Base-by-base conservation (phyloP, 2,113 vertebrate genomes). In the Thryonomys swinderianus region DNA sequence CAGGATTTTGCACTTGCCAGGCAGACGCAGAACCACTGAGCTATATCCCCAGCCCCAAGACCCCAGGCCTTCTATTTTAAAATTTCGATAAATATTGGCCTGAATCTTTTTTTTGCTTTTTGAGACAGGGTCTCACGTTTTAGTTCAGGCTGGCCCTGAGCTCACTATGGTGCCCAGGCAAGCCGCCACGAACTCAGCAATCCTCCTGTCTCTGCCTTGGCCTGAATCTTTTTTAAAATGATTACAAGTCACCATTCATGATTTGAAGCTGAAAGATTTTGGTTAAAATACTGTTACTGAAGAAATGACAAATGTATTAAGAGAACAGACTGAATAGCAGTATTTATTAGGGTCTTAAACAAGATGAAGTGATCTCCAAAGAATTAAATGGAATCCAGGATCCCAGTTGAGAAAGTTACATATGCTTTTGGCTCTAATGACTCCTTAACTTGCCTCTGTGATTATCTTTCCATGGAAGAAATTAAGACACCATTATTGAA, bases 181-280 rank as follows among this genome's bases (percentile, higher is more conserved):
- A n/a, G n/a, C n/a, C n/a, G n/a, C n/a, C n/a, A n/a, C n/a, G n/a
- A n/a, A n/a, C n/a, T n/a, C n/a, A n/a, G n/a, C n/a, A n/a, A n/a
- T n/a, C n/a, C n/a, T n/a, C n/a, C n/a, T n/a, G n/a, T n/a, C n/a
- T n/a, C n/a, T n/a, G n/a, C n/a, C n/a, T 42, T 40, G 45, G 59
- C 66, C 80, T 27, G 25, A 61, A 74, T 90, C 30, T 16, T 95
- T 30, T 3, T 81, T 71, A 85, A 51, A 92, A 82, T 69, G 27
- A 78, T 55, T 13, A 14, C n/a, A 93, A 84, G 20, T 30, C 42
- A 79, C 51, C 40, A 48, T 80, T 96, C 34, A 69, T 80, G 59
- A 90, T 71, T 96, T 92, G 30, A 51, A 79, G 7, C 79, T 85
- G 85, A 82, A 90, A 82, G 53, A 4, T 88, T 96, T 90, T 89